Evolutionary conservation across 92 coral and sea anemone species (phyloP).

Genomic region (Diadumene lineata): DNA sequence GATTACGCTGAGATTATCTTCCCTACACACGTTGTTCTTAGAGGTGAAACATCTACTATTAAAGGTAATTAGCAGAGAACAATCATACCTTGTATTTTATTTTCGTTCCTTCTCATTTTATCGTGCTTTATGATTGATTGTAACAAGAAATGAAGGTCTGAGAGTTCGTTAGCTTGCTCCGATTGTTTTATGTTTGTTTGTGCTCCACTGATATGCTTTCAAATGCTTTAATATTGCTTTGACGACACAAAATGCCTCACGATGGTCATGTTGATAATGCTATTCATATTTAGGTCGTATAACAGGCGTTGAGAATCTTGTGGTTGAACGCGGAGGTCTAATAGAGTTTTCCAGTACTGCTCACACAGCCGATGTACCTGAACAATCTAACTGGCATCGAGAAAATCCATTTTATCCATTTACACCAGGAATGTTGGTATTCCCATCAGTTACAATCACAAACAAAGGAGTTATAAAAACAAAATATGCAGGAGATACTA

Average conservation of each 20-base stretch:
- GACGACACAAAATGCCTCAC: too few relatives aligned
- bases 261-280: too few relatives aligned
- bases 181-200: not conserved
- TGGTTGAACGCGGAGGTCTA: conserved; percentile 57
- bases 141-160: too few relatives aligned
- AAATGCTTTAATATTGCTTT: too few relatives aligned
- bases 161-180: too few relatives aligned
- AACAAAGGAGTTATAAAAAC: conserved; percentile 48
- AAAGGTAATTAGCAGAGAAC: conserved; percentile 31
- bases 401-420: conserved; percentile 61
- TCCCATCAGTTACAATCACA: conserved; percentile 44
- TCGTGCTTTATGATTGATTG: too few relatives aligned
- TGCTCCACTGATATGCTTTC: too few relatives aligned
- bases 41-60: conserved; percentile 76
- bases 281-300: conserved; percentile 63
- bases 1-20: conserved; percentile 81
- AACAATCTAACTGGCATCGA: conserved; percentile 53
- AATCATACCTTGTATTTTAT: not conserved
- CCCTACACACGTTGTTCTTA: conserved; percentile 79
- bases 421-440: conserved; percentile 41
- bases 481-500: conserved; percentile 15
- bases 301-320: conserved; percentile 65
- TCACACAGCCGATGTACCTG: conserved; percentile 64
- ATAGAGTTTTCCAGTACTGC: conserved; percentile 50
- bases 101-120: too few relatives aligned